phyloP scores from a whole-genome alignment of 2,888 invertebrate species.

The Zhengitettix transpicula region DNA sequence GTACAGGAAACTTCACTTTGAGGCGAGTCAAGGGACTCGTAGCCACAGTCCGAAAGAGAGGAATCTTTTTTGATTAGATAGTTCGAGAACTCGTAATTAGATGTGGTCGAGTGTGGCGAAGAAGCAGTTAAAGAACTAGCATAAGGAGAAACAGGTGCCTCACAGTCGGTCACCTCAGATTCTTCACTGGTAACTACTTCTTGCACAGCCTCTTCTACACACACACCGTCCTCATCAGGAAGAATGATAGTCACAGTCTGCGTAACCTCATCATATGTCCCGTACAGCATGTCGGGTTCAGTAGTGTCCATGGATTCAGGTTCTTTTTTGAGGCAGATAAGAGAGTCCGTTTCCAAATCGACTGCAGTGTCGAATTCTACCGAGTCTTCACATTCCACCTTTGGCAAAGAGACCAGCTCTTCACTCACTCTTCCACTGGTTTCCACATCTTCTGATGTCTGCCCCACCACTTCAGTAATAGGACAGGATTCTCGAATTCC shows the following conservation, averaged over 20 bases:
- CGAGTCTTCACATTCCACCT: neutral
- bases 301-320: neutral
- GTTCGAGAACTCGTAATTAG: neutral
- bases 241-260: constrained; percentile 59
- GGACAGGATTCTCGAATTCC: constrained; percentile 17
- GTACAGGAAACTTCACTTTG: constrained; percentile 18
- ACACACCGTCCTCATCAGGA: constrained; percentile 35
- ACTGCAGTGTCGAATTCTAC: neutral
- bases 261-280: constrained; percentile 52
- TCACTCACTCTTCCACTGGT: constrained; percentile 36
- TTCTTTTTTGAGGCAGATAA: neutral
- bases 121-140: constrained; percentile 2
- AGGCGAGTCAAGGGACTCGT: constrained; percentile 48
- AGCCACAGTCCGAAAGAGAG: constrained; percentile 39
- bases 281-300: constrained; percentile 34
- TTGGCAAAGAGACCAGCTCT: neutral
- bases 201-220: constrained; percentile 30
- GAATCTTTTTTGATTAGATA: neutral
- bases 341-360: neutral
- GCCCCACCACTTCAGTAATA: constrained; percentile 68
- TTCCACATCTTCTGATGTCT: constrained; percentile 73
- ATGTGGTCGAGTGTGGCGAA: neutral
- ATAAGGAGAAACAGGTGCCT: constrained; percentile 2
- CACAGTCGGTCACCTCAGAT: neutral
- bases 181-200: constrained; percentile 20